These are phyloP conservation scores for Hylomyscus alleni DNA, from an alignment of 2,797 vertebrate species.

Conservation along the genomic window DNA sequence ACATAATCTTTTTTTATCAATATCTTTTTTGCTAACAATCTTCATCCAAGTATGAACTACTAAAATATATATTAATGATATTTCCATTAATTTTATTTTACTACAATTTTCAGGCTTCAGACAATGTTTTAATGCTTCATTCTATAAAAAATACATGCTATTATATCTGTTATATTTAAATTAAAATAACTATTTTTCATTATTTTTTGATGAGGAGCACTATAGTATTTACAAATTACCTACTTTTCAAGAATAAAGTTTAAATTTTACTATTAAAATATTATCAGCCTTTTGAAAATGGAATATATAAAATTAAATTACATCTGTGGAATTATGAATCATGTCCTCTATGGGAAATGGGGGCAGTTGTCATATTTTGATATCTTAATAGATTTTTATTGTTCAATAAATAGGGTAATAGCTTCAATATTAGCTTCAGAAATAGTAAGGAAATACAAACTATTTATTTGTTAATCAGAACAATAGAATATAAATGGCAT, in stretches of 20 bases:
- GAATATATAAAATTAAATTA: neutral
- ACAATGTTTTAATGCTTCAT: conserved; percentile 29
- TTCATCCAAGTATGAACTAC: neutral
- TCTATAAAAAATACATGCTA: conserved; percentile 35
- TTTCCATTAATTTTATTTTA: conserved; percentile 26
- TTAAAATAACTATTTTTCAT: conserved; percentile 26
- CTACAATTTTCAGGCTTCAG: neutral
- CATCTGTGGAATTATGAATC: neutral
- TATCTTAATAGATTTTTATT: conserved; percentile 25
- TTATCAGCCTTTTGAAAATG: neutral
- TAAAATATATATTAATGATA: conserved; percentile 42
- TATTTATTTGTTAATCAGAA: neutral
- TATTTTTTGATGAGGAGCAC: neutral
- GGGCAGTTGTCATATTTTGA: neutral
- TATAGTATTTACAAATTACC: neutral
- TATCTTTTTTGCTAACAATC: conserved; percentile 25
- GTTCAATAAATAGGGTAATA: neutral
- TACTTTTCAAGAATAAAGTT: neutral
- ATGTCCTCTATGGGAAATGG: neutral
- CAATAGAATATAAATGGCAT: neutral
- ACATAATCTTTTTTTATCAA: neutral
- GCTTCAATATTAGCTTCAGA: neutral
- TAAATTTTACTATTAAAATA: conserved; percentile 42
- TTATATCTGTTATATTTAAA: conserved; percentile 26
- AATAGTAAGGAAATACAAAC: conserved; percentile 49